phyloP scores from a whole-genome alignment of 2,797 vertebrate species.

The Hafferia zeledoni region DNA sequence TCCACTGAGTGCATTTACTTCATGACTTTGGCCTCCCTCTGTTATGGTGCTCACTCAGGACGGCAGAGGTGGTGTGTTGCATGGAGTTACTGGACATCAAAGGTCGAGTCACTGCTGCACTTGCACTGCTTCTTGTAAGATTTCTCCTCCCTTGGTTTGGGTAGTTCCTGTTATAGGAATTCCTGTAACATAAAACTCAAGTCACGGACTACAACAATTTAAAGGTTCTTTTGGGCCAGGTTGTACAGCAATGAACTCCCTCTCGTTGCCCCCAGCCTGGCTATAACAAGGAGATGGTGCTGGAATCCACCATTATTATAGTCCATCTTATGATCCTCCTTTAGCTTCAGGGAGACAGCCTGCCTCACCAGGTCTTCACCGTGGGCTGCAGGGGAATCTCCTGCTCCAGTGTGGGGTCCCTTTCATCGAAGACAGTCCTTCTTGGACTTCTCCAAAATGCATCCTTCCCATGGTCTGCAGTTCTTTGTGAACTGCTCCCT shows the following conservation, averaged over 20 bases:
- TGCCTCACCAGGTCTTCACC: neutral
- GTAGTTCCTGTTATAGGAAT: neutral
- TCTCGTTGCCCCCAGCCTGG: neutral
- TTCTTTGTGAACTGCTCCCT: neutral
- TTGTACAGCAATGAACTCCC: neutral
- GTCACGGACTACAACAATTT: fast-evolving
- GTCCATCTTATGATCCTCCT: neutral
- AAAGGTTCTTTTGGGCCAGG: neutral
- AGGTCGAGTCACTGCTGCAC: neutral
- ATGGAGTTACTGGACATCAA: neutral
- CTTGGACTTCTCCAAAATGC: neutral
- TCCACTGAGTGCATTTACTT: neutral
- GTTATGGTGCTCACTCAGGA: neutral
- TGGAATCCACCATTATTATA: neutral
- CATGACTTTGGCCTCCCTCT: neutral
- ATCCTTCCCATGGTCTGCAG: neutral
- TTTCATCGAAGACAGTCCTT: neutral
- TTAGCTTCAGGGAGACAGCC: neutral
- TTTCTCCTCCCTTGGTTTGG: neutral
- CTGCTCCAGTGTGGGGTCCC: neutral
- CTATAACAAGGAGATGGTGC: neutral
- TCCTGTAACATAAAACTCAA: neutral
- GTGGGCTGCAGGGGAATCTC: neutral
- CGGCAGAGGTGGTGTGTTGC: neutral
- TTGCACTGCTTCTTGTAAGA: too few relatives aligned